These are phyloP conservation scores for Drosophila athabasca DNA, from an alignment of 1,140 invertebrate genomes.

Conservation along the genomic window DNA sequence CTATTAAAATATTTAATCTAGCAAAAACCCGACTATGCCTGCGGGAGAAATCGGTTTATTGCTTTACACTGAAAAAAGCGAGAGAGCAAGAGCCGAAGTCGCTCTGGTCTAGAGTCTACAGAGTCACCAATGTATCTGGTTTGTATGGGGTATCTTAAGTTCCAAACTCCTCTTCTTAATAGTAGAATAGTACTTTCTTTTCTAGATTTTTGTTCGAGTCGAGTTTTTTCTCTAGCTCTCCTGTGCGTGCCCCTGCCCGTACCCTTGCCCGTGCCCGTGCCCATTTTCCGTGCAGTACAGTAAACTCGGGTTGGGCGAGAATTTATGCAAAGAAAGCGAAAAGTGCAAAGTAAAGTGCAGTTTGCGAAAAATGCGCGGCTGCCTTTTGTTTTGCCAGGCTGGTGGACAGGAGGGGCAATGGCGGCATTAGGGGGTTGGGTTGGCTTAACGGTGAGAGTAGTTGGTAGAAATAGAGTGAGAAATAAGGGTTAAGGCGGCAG, in stretches of 20 bases:
- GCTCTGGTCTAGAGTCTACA: too few species aligned
- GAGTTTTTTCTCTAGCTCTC: constrained; percentile 44
- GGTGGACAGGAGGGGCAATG: not conserved
- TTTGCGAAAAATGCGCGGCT: constrained; percentile 66
- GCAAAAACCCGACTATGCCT: too few species aligned
- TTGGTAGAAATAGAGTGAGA: not conserved
- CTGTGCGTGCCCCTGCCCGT: constrained; percentile 60
- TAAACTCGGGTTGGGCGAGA: constrained; percentile 67
- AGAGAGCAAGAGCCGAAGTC: too few species aligned
- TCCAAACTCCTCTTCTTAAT: not conserved
- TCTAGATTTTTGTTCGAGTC: not conserved
- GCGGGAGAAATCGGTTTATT: too few species aligned
- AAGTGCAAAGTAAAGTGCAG: constrained; percentile 80
- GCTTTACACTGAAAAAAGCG: too few species aligned
- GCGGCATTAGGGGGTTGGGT: not conserved
- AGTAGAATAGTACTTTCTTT: too few species aligned
- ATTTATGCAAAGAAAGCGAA: constrained; percentile 81
- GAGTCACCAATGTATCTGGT: too few species aligned
- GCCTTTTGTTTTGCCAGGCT: constrained; percentile 72
- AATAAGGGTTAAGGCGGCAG: constrained; percentile 7
- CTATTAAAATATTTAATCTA: too few species aligned
- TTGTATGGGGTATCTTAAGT: not conserved
- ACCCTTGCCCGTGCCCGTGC: too few species aligned
- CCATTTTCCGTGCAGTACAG: constrained; percentile 61
- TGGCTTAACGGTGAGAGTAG: constrained; percentile 1